Conservation (phyloP, 2,888 invertebrate species). For the Hyposoter didymator region DNA sequence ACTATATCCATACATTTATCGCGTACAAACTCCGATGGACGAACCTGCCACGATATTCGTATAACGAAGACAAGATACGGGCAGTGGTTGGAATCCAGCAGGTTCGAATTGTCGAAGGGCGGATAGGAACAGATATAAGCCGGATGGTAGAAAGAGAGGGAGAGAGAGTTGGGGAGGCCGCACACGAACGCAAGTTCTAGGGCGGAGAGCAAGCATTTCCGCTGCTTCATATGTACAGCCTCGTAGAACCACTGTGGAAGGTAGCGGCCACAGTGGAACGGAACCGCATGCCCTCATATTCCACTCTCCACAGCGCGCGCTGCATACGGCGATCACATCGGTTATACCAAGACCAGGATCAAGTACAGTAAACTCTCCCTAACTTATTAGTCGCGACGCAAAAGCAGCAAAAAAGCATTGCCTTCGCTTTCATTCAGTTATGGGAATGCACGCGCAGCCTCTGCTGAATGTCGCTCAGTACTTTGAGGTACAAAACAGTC, state of each 20-base stretch:
- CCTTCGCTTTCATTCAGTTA: not conserved
- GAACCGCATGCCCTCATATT: slow-evolving; percentile 60
- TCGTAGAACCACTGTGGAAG: slow-evolving; percentile 50
- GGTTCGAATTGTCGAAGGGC: slow-evolving; percentile 29
- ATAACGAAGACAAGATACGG: slow-evolving; percentile 49
- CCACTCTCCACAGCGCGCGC: slow-evolving; percentile 53
- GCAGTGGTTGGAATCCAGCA: slow-evolving; percentile 46
- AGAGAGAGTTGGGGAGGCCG: slow-evolving; percentile 52
- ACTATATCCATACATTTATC: not conserved
- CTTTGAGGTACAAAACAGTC: no score
- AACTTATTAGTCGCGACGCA: not conserved
- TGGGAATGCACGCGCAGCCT: not conserved
- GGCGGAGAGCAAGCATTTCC: slow-evolving; percentile 47
- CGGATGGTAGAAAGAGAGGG: not conserved
- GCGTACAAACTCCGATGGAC: not conserved
- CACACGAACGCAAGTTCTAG: slow-evolving; percentile 46
- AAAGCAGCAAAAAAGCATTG: not conserved
- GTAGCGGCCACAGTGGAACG: slow-evolving; percentile 48
- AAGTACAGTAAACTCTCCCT: not conserved
- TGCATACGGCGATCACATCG: slow-evolving; percentile 42
- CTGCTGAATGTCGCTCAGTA: not conserved
- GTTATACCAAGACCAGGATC: slow-evolving; percentile 12
- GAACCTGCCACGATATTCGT: slow-evolving; percentile 52
- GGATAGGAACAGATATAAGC: slow-evolving; percentile 21
- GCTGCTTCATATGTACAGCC: slow-evolving; percentile 49